A percentile compares a stretch with the other conserved stretches of the same genome.
Evolutionary conservation across 1,140 invertebrate species (phyloP).

Genomic region (Atta texana): DNA sequence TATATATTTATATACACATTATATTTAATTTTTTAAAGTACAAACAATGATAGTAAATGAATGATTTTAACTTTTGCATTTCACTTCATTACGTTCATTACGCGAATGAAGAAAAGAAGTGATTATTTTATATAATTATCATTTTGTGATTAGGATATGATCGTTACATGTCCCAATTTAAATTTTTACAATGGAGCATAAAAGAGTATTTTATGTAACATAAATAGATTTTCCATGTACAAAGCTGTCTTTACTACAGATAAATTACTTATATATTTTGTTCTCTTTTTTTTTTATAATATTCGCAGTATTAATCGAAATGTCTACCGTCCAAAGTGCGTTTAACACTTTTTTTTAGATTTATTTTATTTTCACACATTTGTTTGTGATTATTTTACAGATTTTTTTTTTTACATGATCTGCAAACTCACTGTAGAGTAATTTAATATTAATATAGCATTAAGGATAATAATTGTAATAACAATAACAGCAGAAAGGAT

Average conservation of each 20-base stretch:
- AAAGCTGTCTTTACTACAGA: constrained; percentile 49
- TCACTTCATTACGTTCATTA: not conserved
- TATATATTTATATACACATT: no score
- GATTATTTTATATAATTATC: constrained; percentile 14
- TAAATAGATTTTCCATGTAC: constrained; percentile 59
- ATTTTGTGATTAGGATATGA: not conserved
- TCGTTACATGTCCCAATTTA: constrained; percentile 24
- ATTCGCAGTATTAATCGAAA: constrained; percentile 81
- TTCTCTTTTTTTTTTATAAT: constrained; percentile 54
- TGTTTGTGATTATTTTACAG: constrained; percentile 75
- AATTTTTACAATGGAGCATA: constrained; percentile 20
- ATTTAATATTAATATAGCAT: constrained; percentile 65
- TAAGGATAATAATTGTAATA: constrained; percentile 49
- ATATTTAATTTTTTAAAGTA: not conserved
- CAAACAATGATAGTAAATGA: not conserved
- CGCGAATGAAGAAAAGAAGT: constrained; percentile 16
- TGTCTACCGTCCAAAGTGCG: constrained; percentile 82
- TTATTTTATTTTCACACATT: constrained; percentile 72
- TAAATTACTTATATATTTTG: constrained; percentile 60
- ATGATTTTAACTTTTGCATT: constrained; percentile 23
- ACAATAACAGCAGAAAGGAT: constrained; percentile 34
- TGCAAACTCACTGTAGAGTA: constrained; percentile 66
- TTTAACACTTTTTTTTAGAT: constrained; percentile 76
- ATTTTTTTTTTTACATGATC: constrained; percentile 66
- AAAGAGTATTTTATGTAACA: constrained; percentile 57